Evolutionary conservation across 2,888 invertebrate species (phyloP).

Genomic region (Pristionchus entomophagus): DNA sequence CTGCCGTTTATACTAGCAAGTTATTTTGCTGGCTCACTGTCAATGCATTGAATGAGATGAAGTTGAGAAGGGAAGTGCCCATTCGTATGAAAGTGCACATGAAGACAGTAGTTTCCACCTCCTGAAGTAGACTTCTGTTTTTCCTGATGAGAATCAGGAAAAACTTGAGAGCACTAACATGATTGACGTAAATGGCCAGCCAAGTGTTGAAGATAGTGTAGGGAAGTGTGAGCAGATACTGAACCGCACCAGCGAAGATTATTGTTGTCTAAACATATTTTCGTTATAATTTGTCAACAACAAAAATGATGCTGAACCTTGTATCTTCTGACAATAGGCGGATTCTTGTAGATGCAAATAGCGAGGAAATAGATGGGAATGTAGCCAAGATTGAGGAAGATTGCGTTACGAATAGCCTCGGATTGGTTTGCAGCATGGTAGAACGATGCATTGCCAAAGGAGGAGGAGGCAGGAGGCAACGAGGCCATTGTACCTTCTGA

Average conservation of each 20-base stretch:
- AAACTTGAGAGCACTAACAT: neutral
- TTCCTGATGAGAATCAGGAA: no score
- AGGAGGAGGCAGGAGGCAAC: neutral
- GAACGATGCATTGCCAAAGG: neutral
- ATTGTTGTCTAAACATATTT: neutral
- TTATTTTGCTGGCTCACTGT: neutral
- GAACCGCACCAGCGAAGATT: neutral
- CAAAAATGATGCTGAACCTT: neutral
- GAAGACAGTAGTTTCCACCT: neutral
- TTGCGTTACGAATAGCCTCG: neutral
- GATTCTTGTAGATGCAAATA: neutral
- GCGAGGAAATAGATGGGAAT: slow-evolving; percentile 1
- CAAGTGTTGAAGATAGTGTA: slow-evolving; percentile 15
- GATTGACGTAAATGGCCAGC: slow-evolving; percentile 20
- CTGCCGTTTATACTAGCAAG: no score
- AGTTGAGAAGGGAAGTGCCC: neutral
- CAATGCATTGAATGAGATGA: neutral
- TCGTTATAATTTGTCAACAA: neutral
- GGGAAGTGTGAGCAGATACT: neutral
- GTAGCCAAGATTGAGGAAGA: slow-evolving; percentile 13
- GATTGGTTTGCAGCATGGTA: slow-evolving; percentile 1
- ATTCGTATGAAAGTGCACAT: slow-evolving; percentile 9
- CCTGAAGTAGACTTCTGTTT: neutral
- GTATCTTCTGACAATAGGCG: neutral
- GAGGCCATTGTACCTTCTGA: neutral